phyloP scores from a whole-genome alignment of 2,888 invertebrate species.

The Rhodophaea formosa region DNA sequence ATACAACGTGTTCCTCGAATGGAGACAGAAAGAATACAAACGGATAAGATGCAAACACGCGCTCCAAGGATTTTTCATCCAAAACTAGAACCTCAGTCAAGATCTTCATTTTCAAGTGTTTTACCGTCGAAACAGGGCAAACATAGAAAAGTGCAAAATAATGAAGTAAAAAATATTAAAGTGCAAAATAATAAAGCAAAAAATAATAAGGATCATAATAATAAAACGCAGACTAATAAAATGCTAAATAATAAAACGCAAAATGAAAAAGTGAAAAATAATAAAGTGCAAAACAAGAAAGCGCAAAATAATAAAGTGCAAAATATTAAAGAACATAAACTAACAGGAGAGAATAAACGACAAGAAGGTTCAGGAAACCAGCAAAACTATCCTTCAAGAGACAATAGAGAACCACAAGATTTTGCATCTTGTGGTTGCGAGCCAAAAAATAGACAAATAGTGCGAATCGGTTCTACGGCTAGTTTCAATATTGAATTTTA shows the following conservation, averaged over 20 bases:
- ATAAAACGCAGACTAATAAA: no score
- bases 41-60: background rate
- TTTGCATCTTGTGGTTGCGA: background rate
- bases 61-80: no score
- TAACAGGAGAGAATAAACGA: no score
- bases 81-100: no score
- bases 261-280: no score
- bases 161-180: background rate
- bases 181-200: background rate
- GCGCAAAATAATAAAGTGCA: no score
- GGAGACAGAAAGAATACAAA: background rate
- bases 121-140: background rate
- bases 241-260: no score
- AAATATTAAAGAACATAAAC: no score
- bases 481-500: slow-evolving; percentile 45
- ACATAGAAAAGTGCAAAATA: background rate
- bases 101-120: background rate
- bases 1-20: background rate
- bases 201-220: no score
- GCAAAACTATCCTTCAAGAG: background rate
- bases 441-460: slow-evolving; percentile 29
- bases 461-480: slow-evolving; percentile 38
- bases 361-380: no score
- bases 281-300: no score
- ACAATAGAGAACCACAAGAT: background rate